A percentile compares a stretch with the other conserved stretches of the same genome.
These are phyloP conservation scores for Eutrigla gurnardus DNA, from an alignment of 2,797 vertebrate species.

Conservation along the genomic window DNA sequence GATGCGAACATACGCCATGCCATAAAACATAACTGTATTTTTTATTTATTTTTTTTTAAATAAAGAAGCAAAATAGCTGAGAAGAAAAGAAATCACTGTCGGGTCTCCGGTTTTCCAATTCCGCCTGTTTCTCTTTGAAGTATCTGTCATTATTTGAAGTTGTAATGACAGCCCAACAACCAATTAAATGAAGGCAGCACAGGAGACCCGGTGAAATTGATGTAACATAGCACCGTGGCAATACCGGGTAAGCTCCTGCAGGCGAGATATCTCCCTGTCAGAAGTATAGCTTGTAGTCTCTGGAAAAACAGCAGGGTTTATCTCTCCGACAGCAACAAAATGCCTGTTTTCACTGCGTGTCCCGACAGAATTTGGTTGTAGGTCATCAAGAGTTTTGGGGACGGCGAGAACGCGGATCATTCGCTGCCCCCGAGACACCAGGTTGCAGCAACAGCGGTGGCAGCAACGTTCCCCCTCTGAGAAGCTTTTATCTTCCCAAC, in stretches of 20 bases:
- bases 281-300: slow-evolving; percentile 31
- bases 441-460: slow-evolving; percentile 8
- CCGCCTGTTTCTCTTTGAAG: slow-evolving; percentile 66
- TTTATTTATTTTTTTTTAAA: slow-evolving; percentile 29
- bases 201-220: slow-evolving; percentile 47
- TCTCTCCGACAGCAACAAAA: slow-evolving; percentile 40
- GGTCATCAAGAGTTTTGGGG: slow-evolving; percentile 19
- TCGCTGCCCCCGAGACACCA: slow-evolving; percentile 23
- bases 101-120: slow-evolving; percentile 44
- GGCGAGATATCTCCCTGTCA: slow-evolving; percentile 23
- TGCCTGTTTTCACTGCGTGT: slow-evolving; percentile 15
- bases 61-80: slow-evolving; percentile 36
- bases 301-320: slow-evolving; percentile 47
- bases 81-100: slow-evolving; percentile 71
- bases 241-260: slow-evolving; percentile 21
- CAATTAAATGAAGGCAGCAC: slow-evolving; percentile 69
- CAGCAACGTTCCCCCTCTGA: slow-evolving; percentile 18
- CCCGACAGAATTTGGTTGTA: slow-evolving; percentile 36
- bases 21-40: slow-evolving; percentile 37
- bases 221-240: slow-evolving; percentile 39
- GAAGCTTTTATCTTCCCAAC: slow-evolving; percentile 68
- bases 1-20: slow-evolving; percentile 30
- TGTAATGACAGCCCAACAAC: slow-evolving; percentile 70
- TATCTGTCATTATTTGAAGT: slow-evolving; percentile 71
- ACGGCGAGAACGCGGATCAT: slow-evolving; percentile 20